Base-by-base conservation (phyloP, 2,888 invertebrate species). In the Apomyelois bistriatella region DNA sequence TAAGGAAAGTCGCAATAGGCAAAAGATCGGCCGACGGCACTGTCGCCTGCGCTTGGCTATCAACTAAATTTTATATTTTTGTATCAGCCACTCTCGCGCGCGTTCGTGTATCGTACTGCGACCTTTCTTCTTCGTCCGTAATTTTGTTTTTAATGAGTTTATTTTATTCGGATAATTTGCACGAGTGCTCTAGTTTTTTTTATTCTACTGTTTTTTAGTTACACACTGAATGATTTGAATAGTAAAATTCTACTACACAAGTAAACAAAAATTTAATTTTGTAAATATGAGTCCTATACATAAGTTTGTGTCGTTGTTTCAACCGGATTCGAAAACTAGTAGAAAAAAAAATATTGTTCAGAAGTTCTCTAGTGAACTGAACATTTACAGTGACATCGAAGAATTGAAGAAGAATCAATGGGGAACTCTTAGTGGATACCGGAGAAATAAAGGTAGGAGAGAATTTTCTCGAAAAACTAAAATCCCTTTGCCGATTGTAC, bases 301-400 rank as follows among this genome's bases (percentile, higher is more conserved):
- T 63, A 92, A 91, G 72, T 86, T 93, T 51, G 92, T 93, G 58
- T 92, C 93, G 53, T 85, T 93, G 60, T 93, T 93, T 72, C 92
- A 92, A 76, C 76, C 85, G 48, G 92, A 92, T 68, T 79, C 85
- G 32, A 92, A 91, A 60, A 88, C 81, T 61, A 90, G 84, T 68
- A 77, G 81, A 28, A 83, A 79, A 65, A 84, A 76, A 65, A 65
- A 82, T 51, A 71, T 82, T 53, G 68, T 82, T 42, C 82, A 82
- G 53, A 91, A 90, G 64, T 93, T 92, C 69, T 78, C 87, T n/a
- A 93, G 93, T 85, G 93, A 93, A 70, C 61, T 90, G 54, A 90
- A 90, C 62, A 87, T 91, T 56, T 84, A 79, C 58, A 80, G 76
- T 62, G 81, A 82, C 36, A 66, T 81, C 57, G 87, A 85, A 52